These are phyloP conservation scores for Chirona hameri DNA, from an alignment of 2,888 invertebrate species.

Conservation along the genomic window DNA sequence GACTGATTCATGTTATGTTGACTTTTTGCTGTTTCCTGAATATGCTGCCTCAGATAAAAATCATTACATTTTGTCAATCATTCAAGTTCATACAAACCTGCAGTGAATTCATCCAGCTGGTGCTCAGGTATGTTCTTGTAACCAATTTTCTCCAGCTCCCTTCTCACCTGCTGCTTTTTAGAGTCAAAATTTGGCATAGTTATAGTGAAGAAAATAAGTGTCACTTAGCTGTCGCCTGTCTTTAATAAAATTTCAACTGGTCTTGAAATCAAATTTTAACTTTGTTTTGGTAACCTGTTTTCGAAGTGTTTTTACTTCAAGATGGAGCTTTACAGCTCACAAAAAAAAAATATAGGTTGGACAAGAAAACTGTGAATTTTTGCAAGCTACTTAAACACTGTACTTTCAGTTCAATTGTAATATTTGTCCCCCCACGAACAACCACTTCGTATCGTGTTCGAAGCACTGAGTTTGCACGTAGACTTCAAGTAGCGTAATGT, in stretches of 20 bases:
- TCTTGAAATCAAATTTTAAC: not conserved
- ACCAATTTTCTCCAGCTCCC: constrained; percentile 5
- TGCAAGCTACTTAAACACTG: not conserved
- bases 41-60: too few relatives aligned
- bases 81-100: not conserved
- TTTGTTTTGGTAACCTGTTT: too few relatives aligned
- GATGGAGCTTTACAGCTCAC: too few relatives aligned
- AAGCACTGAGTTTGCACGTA: not conserved
- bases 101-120: not conserved
- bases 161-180: not conserved
- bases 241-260: not conserved
- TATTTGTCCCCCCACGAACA: not conserved
- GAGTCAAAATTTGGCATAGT: not conserved
- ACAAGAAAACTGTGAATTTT: not conserved
- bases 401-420: not conserved
- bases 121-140: constrained; percentile 8
- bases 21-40: too few relatives aligned
- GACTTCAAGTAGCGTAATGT: not conserved
- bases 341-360: too few relatives aligned
- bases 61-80: too few relatives aligned
- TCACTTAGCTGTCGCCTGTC: not conserved
- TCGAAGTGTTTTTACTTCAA: too few relatives aligned
- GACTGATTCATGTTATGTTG: too few relatives aligned
- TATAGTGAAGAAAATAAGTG: too few relatives aligned
- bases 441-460: not conserved